These are phyloP conservation scores for Lasius fuliginosus DNA, from an alignment of 2,888 invertebrate species.

Conservation along the genomic window DNA sequence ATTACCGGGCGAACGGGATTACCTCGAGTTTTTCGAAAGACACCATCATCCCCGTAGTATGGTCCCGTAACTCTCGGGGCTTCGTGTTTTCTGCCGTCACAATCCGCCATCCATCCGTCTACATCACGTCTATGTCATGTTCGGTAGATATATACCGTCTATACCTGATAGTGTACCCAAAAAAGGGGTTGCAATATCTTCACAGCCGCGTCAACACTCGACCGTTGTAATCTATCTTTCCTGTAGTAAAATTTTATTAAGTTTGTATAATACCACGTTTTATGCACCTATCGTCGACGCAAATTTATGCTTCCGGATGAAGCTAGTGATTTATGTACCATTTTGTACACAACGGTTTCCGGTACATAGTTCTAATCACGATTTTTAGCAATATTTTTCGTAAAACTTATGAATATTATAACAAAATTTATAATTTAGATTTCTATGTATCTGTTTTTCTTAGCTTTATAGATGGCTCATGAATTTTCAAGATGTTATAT, in stretches of 20 bases:
- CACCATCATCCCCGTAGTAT: constrained; percentile 52
- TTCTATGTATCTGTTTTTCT: neutral
- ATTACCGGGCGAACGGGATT: constrained; percentile 77
- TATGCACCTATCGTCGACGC: neutral
- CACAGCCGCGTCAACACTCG: constrained; percentile 33
- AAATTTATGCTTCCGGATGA: neutral
- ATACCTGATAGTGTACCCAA: constrained; percentile 48
- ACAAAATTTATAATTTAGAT: neutral
- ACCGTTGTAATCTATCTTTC: constrained; percentile 55
- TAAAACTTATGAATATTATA: neutral
- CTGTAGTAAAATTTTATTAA: neutral
- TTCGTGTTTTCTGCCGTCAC: constrained; percentile 63
- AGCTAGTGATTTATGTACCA: neutral
- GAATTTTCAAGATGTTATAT: neutral
- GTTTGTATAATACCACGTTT: neutral
- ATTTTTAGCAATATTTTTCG: neutral
- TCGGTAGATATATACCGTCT: neutral
- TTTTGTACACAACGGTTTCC: neutral
- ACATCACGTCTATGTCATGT: constrained; percentile 42
- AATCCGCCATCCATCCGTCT: constrained; percentile 62
- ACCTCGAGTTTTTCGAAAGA: constrained; percentile 76
- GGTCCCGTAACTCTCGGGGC: constrained; percentile 48
- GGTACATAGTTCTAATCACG: neutral
- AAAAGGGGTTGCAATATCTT: constrained; percentile 43
- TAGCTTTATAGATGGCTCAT: neutral